Base-by-base conservation (phyloP, 2,888 invertebrate genomes). In the Melitaea athalia region DNA sequence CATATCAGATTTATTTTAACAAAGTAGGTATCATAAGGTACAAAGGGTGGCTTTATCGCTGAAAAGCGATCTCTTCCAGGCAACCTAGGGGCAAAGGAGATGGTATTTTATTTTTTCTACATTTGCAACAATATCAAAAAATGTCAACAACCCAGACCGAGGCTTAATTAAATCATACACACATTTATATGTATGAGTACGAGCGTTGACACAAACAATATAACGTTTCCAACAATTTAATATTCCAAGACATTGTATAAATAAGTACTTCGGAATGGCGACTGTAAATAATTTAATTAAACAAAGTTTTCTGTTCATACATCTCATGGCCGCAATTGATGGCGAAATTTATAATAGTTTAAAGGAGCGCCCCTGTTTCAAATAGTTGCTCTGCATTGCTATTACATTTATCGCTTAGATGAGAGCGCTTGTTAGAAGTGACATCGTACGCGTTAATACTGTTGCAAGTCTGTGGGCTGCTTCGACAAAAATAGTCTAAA, bases 341-440 rank as follows among this genome's bases (percentile, higher is more conserved):
- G 81, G 79, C 78, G 76, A 84, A 86, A 89, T 86, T 85, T 81
- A 84, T 81, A 84, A 85, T 84, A 85, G 85, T 87, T 87, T 81
- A 82, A 84, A 83, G 83, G 83, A 79, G 76, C 72, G 68, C 75
- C 78, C 79, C 81, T 78, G 78, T 81, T 80, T 77, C 77, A 79
- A 84, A 87, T 88, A 87, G 88, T 87, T 85, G 79, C 85, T 82
- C 85, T 82, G 83, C 84, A 81, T 81, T 77, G 80, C 82, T 83
- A 85, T 84, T 83, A 81, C 78, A 77, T 74, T 77, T 78, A 57
- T 76, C 62, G 63, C 45, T 17, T 79, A 76, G 77, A 57, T 10
- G 15, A 15, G 38, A 15, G 42, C 10, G 10, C 38, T 42, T 57
- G n/a, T 15, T 57, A 15, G 57, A 57, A 57, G 42, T 57, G 42